These are phyloP conservation scores for Sarcophaga carnaria DNA, from an alignment of 2,888 invertebrate genomes.

Conservation along the genomic window DNA sequence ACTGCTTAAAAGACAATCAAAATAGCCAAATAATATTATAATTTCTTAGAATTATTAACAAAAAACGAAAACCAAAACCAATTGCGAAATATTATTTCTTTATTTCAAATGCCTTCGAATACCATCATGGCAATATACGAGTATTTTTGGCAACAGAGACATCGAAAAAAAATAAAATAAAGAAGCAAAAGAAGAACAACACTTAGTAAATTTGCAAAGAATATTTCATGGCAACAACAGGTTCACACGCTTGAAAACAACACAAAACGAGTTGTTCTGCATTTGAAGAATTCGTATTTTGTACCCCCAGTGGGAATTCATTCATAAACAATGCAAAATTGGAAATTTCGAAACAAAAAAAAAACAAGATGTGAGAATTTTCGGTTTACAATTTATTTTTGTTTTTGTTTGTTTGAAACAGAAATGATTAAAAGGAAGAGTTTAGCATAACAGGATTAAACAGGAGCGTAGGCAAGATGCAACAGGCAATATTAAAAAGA, in stretches of 20 bases:
- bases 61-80: background rate
- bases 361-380: conserved; percentile 53
- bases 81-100: conserved; percentile 50
- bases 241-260: conserved; percentile 63
- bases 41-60: conserved; percentile 56
- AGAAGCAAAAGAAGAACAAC: background rate
- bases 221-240: conserved; percentile 53
- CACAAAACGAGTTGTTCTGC: conserved; percentile 6
- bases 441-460: conserved; percentile 47
- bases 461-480: conserved; percentile 37
- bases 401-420: background rate
- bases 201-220: conserved; percentile 48
- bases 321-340: conserved; percentile 60
- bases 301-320: conserved; percentile 59
- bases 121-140: background rate
- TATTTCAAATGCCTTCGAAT: background rate
- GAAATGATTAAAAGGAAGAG: conserved; percentile 42
- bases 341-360: conserved; percentile 16
- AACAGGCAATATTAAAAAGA: too few relatives aligned
- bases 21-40: conserved; percentile 50
- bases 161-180: background rate
- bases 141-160: conserved; percentile 32
- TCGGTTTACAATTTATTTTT: background rate
- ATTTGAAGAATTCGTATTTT: conserved; percentile 16
- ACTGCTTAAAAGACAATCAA: conserved; percentile 27